phyloP scores from a whole-genome alignment of 2,113 vertebrate species.

The Poicephalus gulielmi region DNA sequence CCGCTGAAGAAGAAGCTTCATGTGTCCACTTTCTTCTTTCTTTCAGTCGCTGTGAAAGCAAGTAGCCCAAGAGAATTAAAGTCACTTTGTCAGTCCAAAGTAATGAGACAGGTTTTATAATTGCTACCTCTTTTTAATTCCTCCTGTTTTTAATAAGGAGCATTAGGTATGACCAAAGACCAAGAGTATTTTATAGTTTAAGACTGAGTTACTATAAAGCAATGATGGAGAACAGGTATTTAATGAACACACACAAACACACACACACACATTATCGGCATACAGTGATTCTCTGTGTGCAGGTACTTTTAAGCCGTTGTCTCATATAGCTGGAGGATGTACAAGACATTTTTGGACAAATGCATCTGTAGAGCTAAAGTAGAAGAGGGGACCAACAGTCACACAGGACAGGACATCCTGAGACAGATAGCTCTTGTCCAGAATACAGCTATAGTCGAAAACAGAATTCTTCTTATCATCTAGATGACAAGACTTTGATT shows the following conservation, averaged over 20 bases:
- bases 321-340: neutral
- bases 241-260: neutral
- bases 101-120: neutral
- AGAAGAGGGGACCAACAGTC: neutral
- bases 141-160: neutral
- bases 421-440: neutral
- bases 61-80: neutral
- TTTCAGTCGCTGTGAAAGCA: conserved; percentile 72
- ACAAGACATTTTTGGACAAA: neutral
- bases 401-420: neutral
- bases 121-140: neutral
- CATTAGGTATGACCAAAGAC: neutral
- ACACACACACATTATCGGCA: neutral
- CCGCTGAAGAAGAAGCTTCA: conserved; percentile 69
- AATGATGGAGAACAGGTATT: neutral
- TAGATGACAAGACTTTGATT: neutral
- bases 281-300: neutral
- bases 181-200: neutral
- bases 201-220: neutral
- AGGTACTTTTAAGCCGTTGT: neutral
- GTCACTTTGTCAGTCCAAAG: neutral
- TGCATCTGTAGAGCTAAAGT: neutral
- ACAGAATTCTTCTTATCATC: neutral
- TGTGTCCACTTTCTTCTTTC: conserved; percentile 80
- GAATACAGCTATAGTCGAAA: neutral